Conservation (phyloP, 2,113 vertebrate species). For the Macquaria australasica region DNA sequence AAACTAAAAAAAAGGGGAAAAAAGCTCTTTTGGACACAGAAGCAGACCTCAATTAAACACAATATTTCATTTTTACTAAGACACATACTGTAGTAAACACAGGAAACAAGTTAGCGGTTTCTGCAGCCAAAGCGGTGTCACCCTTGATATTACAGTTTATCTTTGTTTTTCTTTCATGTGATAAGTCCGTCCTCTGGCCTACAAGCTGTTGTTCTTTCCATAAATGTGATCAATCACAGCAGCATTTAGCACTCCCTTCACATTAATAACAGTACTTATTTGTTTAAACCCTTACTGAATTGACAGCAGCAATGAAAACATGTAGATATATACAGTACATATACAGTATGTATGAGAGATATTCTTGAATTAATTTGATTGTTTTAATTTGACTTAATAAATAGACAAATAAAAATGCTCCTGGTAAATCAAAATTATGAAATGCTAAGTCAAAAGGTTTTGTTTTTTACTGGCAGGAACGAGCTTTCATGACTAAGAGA, state of each 20-base stretch:
- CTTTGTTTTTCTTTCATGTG: constrained; percentile 61
- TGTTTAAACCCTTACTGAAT: constrained; percentile 37
- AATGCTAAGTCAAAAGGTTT: neutral
- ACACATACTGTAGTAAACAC: constrained; percentile 37
- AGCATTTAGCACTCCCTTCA: constrained; percentile 52
- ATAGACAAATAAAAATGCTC: neutral
- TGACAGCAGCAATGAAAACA: constrained; percentile 45
- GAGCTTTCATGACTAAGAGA: neutral
- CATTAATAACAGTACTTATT: constrained; percentile 61
- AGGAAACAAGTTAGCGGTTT: constrained; percentile 45
- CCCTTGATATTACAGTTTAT: constrained; percentile 54
- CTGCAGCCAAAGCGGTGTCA: constrained; percentile 30
- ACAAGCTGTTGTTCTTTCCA: constrained; percentile 57
- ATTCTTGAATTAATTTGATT: neutral
- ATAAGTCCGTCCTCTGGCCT: constrained; percentile 60
- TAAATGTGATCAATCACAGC: constrained; percentile 58
- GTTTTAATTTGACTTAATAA: neutral
- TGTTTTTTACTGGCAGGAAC: neutral
- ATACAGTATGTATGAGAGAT: neutral
- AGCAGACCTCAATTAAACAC: constrained; percentile 32
- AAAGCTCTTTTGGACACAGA: constrained; percentile 4
- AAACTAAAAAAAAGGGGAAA: neutral
- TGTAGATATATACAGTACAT: neutral
- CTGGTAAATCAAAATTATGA: neutral
- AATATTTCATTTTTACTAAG: constrained; percentile 43